phyloP scores from a whole-genome alignment of 2,797 vertebrate genomes.

The Peromyscus attwateri region DNA sequence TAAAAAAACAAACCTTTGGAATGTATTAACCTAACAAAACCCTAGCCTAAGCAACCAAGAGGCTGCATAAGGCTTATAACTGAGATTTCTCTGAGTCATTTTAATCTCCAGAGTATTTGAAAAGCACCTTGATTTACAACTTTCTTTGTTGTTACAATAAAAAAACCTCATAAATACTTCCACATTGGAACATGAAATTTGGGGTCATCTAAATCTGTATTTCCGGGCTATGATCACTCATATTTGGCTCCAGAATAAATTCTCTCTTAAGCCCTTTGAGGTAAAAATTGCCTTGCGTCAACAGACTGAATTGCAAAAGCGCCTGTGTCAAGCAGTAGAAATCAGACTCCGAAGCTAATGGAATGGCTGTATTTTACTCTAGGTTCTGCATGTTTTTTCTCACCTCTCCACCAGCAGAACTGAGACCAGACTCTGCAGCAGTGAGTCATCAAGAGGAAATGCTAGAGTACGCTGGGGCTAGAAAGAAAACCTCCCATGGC shows the following conservation, averaged over 20 bases:
- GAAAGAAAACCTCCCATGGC: neutral
- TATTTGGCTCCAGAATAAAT: neutral
- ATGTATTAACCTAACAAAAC: neutral
- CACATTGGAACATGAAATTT: neutral
- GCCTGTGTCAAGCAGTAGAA: neutral
- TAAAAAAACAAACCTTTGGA: neutral
- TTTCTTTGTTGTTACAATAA: neutral
- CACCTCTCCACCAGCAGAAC: neutral
- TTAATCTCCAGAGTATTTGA: neutral
- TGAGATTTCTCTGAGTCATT: neutral
- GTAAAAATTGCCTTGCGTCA: neutral
- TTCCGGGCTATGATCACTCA: neutral
- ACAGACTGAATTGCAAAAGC: neutral
- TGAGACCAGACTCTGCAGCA: neutral
- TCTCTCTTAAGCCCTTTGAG: neutral
- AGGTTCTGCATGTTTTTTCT: neutral
- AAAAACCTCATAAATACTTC: neutral
- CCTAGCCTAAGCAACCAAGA: neutral
- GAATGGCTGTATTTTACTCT: neutral
- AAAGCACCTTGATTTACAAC: neutral
- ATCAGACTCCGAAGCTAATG: neutral
- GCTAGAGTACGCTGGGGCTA: neutral
- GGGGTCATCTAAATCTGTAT: neutral
- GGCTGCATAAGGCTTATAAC: neutral
- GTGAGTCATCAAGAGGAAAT: neutral